A percentile compares a stretch with the other conserved stretches of the same genome.
Conservation (phyloP, 2,797 vertebrate genomes). For the Pygocentrus nattereri region DNA sequence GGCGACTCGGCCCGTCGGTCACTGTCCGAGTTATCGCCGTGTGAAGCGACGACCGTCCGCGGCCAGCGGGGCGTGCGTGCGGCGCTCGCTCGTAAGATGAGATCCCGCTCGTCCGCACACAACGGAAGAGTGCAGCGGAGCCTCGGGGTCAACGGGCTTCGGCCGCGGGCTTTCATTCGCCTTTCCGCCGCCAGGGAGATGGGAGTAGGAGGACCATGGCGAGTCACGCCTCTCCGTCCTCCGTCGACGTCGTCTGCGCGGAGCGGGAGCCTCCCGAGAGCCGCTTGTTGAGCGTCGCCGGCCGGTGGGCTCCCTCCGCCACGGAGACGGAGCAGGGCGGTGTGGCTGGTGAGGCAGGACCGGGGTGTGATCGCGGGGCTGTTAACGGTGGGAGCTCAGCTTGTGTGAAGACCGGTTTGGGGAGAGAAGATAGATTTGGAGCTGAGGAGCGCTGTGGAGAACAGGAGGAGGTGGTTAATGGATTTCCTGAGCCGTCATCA, state of each 20-base stretch:
- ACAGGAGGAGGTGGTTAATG: conserved; percentile 72
- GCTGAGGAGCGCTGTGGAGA: conserved; percentile 51
- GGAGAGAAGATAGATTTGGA: conserved; percentile 8
- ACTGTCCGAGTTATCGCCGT: not conserved
- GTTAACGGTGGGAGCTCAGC: conserved; percentile 52
- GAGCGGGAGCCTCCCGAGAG: conserved; percentile 63
- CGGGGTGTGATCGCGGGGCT: conserved; percentile 56
- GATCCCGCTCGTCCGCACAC: conserved; percentile 37
- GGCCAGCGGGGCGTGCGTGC: not conserved
- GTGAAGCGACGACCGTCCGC: not conserved
- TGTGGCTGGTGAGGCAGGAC: conserved; percentile 9
- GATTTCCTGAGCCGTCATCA: conserved; percentile 68
- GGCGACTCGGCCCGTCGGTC: conserved; percentile 44
- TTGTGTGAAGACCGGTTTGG: conserved; percentile 1
- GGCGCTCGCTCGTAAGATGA: conserved; percentile 48
- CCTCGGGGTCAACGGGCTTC: conserved; percentile 47
- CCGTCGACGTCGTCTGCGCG: conserved; percentile 57
- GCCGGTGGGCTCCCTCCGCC: not conserved
- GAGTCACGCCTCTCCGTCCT: conserved; percentile 46
- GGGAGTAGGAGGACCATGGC: conserved; percentile 60
- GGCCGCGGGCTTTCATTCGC: conserved; percentile 35
- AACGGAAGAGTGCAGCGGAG: conserved; percentile 49
- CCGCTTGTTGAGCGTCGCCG: conserved; percentile 56
- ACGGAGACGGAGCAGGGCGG: not conserved
- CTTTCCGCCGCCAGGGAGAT: not conserved